These are phyloP conservation scores for Harpalus rufipes DNA, from an alignment of 2,888 invertebrate species.

Conservation along the genomic window DNA sequence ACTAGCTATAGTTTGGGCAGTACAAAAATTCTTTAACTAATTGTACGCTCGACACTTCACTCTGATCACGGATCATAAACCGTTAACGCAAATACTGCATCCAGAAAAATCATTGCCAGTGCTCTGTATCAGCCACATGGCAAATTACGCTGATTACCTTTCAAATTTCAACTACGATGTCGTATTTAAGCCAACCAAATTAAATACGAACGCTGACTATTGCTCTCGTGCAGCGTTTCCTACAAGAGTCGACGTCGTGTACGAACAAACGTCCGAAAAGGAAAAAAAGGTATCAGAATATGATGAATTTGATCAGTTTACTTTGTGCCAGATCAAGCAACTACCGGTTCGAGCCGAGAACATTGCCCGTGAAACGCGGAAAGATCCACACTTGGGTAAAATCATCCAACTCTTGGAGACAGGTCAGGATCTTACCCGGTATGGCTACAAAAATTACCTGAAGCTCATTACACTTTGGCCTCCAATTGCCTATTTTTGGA, in stretches of 20 bases:
- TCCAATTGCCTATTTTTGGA: slow-evolving; percentile 67
- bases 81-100: slow-evolving; percentile 68
- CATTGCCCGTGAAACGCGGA: slow-evolving; percentile 47
- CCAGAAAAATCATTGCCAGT: slow-evolving; percentile 67
- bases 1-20: no score
- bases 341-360: slow-evolving; percentile 58
- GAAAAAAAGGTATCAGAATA: neutral
- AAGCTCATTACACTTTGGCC: slow-evolving; percentile 63
- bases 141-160: slow-evolving; percentile 63
- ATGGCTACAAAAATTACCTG: neutral
- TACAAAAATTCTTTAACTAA: no score
- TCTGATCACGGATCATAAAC: no score
- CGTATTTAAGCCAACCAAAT: no score
- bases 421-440: neutral
- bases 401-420: slow-evolving; percentile 33
- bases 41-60: no score
- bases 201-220: no score
- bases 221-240: neutral
- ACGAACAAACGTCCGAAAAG: neutral
- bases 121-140: slow-evolving; percentile 68
- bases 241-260: no score
- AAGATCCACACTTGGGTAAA: slow-evolving; percentile 42
- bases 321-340: slow-evolving; percentile 13
- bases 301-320: neutral
- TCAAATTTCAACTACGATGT: slow-evolving; percentile 55